phyloP scores from a whole-genome alignment of 2,888 invertebrate species.

The Stenolophus ochropezus region DNA sequence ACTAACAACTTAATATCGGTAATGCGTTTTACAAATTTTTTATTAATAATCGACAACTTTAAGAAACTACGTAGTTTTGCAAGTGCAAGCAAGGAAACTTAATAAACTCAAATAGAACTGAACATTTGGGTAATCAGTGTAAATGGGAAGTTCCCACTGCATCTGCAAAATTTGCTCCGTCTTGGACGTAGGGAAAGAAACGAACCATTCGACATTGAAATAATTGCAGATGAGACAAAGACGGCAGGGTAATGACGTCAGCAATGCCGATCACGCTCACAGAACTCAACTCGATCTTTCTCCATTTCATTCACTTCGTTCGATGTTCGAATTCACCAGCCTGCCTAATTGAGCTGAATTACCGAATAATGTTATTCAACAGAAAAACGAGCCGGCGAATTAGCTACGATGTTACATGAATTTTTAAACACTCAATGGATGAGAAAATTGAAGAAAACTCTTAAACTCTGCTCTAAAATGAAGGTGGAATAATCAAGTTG shows the following conservation, averaged over 20 bases:
- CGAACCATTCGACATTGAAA: not conserved
- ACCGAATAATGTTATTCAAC: constrained; percentile 40
- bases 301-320: constrained; percentile 1
- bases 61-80: too few relatives aligned
- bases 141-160: too few relatives aligned
- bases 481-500: not conserved
- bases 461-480: not conserved
- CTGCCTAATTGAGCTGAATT: constrained; percentile 20
- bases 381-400: not conserved
- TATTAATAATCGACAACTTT: too few relatives aligned
- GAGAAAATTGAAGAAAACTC: constrained; percentile 22
- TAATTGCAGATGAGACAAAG: constrained; percentile 24
- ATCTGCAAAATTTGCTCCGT: too few relatives aligned
- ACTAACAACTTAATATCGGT: too few relatives aligned
- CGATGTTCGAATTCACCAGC: constrained; percentile 9
- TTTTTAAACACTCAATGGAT: constrained; percentile 37
- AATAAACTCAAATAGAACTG: too few relatives aligned
- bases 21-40: too few relatives aligned
- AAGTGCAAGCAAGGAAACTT: too few relatives aligned
- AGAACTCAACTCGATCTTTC: constrained; percentile 26
- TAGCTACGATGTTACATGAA: constrained; percentile 26
- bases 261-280: constrained; percentile 26
- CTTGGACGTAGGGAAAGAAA: too few relatives aligned
- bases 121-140: too few relatives aligned
- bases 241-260: constrained; percentile 19